phyloP scores from a whole-genome alignment of 2,797 vertebrate species.

The Pterois miles region DNA sequence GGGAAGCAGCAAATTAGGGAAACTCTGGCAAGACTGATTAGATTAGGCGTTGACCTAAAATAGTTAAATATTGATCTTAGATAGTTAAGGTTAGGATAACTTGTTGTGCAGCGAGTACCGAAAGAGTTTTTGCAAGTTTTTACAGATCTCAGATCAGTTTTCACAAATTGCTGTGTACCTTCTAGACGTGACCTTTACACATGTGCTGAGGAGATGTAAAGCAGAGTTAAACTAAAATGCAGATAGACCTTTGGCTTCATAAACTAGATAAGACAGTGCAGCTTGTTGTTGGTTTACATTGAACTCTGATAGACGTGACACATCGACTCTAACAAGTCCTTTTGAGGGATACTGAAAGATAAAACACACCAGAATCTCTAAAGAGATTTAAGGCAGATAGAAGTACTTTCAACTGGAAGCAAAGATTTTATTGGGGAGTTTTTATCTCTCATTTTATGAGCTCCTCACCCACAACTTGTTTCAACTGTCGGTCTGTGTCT shows the following conservation, averaged over 20 bases:
- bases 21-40: no score
- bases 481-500: slow-evolving; percentile 26
- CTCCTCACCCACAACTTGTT: slow-evolving; percentile 59
- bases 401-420: not conserved
- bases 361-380: not conserved
- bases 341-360: not conserved
- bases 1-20: no score
- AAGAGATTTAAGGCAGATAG: not conserved
- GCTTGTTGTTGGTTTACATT: not conserved
- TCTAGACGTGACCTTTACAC: no score
- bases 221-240: not conserved
- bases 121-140: no score
- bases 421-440: not conserved
- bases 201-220: not conserved
- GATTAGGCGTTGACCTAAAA: no score
- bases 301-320: not conserved
- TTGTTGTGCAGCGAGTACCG: no score
- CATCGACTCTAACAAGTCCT: not conserved
- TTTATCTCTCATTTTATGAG: not conserved
- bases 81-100: no score
- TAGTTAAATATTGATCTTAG: no score
- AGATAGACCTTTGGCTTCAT: not conserved
- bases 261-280: not conserved
- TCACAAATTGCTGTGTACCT: no score
- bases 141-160: no score